Percentiles rank a stretch among this genome's conserved stretches.
phyloP scores from a whole-genome alignment of 2,113 vertebrate genomes.

The Melanotaenia duboulayi region DNA sequence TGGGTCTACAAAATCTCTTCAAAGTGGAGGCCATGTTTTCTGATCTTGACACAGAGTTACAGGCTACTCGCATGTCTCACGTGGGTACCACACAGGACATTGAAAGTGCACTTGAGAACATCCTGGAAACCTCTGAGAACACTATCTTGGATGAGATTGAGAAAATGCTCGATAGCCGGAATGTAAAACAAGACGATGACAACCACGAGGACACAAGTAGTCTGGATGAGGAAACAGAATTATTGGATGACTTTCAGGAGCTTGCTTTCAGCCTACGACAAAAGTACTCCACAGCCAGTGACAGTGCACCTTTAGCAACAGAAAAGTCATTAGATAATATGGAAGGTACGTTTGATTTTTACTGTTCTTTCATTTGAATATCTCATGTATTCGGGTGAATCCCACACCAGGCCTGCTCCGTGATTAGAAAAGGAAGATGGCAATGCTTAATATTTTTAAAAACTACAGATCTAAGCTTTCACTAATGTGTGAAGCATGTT shows the following conservation, averaged over 20 bases:
- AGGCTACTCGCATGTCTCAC: constrained; percentile 70
- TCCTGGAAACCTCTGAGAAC: constrained; percentile 87
- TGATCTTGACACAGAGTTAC: constrained; percentile 86
- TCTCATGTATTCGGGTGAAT: not conserved
- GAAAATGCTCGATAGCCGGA: constrained; percentile 84
- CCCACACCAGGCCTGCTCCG: not conserved
- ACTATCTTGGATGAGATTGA: constrained; percentile 87
- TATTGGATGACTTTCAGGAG: constrained; percentile 93
- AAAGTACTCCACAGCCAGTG: constrained; percentile 82
- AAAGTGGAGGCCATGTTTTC: constrained; percentile 88
- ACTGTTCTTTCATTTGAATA: constrained; percentile 18
- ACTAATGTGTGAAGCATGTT: not conserved
- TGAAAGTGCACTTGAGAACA: constrained; percentile 87
- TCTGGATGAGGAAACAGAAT: constrained; percentile 85
- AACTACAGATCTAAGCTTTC: not conserved
- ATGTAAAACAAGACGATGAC: constrained; percentile 58
- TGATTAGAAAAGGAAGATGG: not conserved
- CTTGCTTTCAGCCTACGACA: constrained; percentile 89
- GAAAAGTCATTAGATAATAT: constrained; percentile 44
- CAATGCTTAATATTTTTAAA: not conserved
- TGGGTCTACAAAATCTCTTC: constrained; percentile 82
- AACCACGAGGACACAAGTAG: constrained; percentile 69
- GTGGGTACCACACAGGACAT: constrained; percentile 69
- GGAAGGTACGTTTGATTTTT: constrained; percentile 59
- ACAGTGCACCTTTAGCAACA: constrained; percentile 73